Base-by-base conservation (phyloP, 2,797 vertebrate species). In the Enteromius mattozi region DNA sequence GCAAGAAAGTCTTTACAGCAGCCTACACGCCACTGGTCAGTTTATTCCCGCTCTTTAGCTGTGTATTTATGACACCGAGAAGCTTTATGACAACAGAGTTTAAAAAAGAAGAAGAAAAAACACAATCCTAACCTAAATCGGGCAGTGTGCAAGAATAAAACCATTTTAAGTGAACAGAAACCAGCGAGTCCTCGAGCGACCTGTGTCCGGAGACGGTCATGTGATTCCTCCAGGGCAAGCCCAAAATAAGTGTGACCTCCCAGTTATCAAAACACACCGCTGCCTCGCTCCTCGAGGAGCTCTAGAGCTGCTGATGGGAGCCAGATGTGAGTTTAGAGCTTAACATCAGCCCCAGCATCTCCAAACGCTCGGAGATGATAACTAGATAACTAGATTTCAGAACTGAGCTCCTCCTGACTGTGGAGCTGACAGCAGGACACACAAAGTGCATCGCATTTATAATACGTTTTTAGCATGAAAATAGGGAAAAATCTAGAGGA, bases 191-290 rank as follows among this genome's bases (percentile, higher is more conserved):
- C 78, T 82, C 90, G 92, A 8, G 37, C 37, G 42, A 35, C 74
- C 66, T 16, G 16, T 16, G 76, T 80, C 47, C 68, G 59, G 81
- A 79, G 66, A 91, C 89, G 92, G 92, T 91, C 92, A 91, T 92
- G 92, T 92, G 94, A 94, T 91, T 88, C 92, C 93, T 91, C 83
- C 40, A 90, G 90, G 93, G 90, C 88, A 59, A 81, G 91, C 93
- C 90, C 86, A 87, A 93, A 95, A 95, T 94, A 94, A 93, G 89
- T 88, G 81, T 68, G 93, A 93, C 93, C 93, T 93, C 91, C 90
- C 85, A 86, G 92, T 94, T 94, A 93, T 93, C 92, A 91, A 93
- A 94, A 94, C 93, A 94, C 88, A 10, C 66, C 24, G n/a, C 33
- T 54, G 86, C 83, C 88, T 91, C 88, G 80, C 91, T 84, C 14